Evolutionary conservation across 2,888 invertebrate species (phyloP).

Genomic region (Agrotis segetum): DNA sequence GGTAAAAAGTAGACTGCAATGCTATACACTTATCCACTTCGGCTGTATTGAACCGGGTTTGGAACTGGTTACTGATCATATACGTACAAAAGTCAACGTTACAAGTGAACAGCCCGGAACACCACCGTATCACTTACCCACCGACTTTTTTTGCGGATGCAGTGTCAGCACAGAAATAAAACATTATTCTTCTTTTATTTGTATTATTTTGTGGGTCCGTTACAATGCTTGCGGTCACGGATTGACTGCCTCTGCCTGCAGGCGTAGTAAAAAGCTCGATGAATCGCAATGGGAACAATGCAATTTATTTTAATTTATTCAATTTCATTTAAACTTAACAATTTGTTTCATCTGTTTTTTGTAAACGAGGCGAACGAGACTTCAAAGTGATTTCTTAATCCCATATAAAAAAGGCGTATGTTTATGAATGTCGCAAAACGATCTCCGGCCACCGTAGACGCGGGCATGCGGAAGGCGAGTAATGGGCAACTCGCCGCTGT

Average conservation of each 20-base stretch:
- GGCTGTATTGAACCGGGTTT: no score
- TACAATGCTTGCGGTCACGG: constrained; percentile 50
- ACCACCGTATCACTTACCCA: constrained; percentile 11
- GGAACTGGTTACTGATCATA: no score
- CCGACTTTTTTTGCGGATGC: constrained; percentile 34
- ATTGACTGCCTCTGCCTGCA: constrained; percentile 37
- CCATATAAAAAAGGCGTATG: no score
- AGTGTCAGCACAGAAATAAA: constrained; percentile 38
- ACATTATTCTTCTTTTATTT: constrained; percentile 47
- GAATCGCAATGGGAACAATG: constrained; percentile 26
- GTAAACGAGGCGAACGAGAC: no score
- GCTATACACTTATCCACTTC: background rate
- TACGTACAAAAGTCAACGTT: background rate
- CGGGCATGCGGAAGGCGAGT: no score
- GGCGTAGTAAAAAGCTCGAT: constrained; percentile 31
- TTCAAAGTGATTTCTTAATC: no score
- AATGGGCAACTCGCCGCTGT: no score
- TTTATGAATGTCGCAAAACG: no score
- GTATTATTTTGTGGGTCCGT: constrained; percentile 44
- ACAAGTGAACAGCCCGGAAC: constrained; percentile 1
- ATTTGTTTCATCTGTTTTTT: constrained; percentile 5
- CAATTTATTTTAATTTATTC: constrained; percentile 13
- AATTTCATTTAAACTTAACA: constrained; percentile 12
- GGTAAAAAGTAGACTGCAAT: background rate
- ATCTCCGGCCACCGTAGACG: no score